Percentiles rank a stretch among this genome's conserved stretches.
Evolutionary conservation across 2,797 vertebrate genomes (phyloP).

Genomic region (Falco novaeseelandiae): DNA sequence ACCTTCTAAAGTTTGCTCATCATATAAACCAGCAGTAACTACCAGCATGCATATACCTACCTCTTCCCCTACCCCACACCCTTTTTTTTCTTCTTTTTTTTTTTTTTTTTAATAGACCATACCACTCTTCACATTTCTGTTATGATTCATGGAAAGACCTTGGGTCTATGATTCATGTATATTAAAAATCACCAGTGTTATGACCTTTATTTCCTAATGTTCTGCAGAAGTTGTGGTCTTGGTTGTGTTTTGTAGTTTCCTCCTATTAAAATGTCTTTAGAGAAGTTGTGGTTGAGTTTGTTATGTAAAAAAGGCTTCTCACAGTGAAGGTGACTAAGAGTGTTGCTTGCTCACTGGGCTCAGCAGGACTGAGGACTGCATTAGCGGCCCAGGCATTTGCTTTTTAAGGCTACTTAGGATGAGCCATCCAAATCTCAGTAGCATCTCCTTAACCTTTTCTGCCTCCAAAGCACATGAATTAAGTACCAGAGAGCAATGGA

Average conservation of each 20-base stretch:
- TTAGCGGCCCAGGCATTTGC: background rate
- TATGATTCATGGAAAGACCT: slow-evolving; percentile 49
- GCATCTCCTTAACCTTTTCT: background rate
- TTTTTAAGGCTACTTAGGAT: background rate
- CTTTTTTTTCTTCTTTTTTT: background rate
- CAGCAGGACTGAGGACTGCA: background rate
- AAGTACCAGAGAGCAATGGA: background rate
- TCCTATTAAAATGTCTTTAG: slow-evolving; percentile 11
- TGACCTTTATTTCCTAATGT: slow-evolving; percentile 39
- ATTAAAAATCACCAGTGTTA: background rate
- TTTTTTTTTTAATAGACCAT: background rate
- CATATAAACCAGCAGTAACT: background rate
- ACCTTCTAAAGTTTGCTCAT: background rate
- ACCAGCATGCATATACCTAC: background rate
- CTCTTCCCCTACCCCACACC: no score
- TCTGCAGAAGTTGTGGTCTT: slow-evolving; percentile 22
- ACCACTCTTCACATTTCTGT: background rate
- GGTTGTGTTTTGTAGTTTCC: slow-evolving; percentile 20
- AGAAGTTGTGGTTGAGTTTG: slow-evolving; percentile 34
- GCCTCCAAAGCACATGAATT: background rate
- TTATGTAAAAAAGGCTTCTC: slow-evolving; percentile 19
- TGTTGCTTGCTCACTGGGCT: background rate
- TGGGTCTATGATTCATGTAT: background rate
- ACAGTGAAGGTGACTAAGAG: background rate
- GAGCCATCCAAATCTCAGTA: background rate